Conservation (phyloP, 1,140 invertebrate species). For the Drosophila takahashii region DNA sequence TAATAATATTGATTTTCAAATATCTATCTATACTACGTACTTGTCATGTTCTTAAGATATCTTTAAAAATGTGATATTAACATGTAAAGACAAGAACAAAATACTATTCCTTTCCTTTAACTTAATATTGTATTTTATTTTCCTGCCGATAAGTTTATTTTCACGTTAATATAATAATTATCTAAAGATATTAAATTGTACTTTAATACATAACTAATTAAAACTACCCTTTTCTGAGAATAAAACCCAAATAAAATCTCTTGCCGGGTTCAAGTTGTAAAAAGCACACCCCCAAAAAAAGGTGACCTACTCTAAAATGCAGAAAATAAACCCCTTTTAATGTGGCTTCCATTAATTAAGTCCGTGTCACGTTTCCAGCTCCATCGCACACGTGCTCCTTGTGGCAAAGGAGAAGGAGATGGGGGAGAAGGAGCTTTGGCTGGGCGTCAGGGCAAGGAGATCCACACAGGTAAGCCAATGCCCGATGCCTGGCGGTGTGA, state of each 20-base stretch:
- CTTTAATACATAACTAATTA: background rate
- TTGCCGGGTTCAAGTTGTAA: background rate
- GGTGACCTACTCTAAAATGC: conserved; percentile 8
- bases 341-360: conserved; percentile 35
- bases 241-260: background rate
- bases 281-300: conserved; percentile 12
- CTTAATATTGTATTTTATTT: no score
- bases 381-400: conserved; percentile 21
- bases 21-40: no score
- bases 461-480: conserved; percentile 69
- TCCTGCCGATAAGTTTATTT: no score
- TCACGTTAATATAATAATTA: no score
- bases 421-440: background rate
- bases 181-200: no score
- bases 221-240: background rate
- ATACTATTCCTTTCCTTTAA: no score
- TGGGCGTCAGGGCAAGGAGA: conserved; percentile 5
- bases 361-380: conserved; percentile 37
- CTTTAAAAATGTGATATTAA: no score
- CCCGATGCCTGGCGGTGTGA: conserved; percentile 74
- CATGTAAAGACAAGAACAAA: no score
- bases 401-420: background rate
- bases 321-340: conserved; percentile 38
- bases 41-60: no score
- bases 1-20: no score